A percentile compares a stretch with the other conserved stretches of the same genome.
phyloP scores from a whole-genome alignment of 2,797 vertebrate species.

The Takifugu ocellatus region DNA sequence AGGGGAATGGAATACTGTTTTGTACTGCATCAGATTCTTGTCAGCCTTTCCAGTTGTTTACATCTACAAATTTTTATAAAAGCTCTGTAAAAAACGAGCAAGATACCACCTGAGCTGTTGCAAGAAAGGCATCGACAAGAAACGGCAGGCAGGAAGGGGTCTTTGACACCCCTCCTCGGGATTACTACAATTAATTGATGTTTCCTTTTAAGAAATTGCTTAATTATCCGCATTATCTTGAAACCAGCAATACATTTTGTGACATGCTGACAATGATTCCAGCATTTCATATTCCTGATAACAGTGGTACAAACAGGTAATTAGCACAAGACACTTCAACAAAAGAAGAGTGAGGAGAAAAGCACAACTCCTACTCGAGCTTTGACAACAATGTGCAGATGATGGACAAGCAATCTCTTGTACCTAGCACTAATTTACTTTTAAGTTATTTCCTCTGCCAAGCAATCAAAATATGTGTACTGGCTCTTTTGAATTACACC shows the following conservation, averaged over 20 bases:
- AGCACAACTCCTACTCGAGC: constrained; percentile 39
- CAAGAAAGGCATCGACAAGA: constrained; percentile 6
- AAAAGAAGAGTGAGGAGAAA: constrained; percentile 10
- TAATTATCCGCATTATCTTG: neutral
- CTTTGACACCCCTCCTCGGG: constrained; percentile 12
- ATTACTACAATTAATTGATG: constrained; percentile 8
- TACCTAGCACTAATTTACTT: constrained; percentile 10
- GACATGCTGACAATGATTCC: neutral
- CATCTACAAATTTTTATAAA: constrained; percentile 53
- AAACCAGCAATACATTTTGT: neutral
- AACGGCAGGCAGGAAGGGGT: constrained; percentile 3
- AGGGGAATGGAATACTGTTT: constrained; percentile 38
- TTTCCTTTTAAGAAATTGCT: neutral
- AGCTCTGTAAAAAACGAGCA: constrained; percentile 16
- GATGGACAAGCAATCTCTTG: constrained; percentile 45
- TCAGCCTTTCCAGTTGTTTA: constrained; percentile 64
- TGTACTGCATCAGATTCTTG: constrained; percentile 42
- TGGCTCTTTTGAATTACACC: neutral
- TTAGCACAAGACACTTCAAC: constrained; percentile 35
- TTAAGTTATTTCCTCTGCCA: constrained; percentile 14
- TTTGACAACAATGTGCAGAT: constrained; percentile 26
- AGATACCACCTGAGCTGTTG: constrained; percentile 40
- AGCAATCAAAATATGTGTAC: constrained; percentile 4
- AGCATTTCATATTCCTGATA: constrained; percentile 25
- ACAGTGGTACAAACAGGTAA: constrained; percentile 25